Evolutionary conservation across 2,113 vertebrate species (phyloP).

Genomic region (Apeltes quadracus): DNA sequence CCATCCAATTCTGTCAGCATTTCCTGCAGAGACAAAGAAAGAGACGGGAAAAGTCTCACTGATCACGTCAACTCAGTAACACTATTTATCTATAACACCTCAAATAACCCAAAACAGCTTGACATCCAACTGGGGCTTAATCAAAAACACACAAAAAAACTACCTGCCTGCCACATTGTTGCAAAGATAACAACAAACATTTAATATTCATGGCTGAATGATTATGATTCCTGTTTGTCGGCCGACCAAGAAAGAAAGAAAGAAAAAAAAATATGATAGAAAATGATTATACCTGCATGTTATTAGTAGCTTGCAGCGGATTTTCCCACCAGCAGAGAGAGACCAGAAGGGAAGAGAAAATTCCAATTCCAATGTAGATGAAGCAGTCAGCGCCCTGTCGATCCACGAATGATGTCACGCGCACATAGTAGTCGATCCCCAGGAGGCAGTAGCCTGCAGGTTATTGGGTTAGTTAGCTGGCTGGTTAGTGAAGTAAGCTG

Average conservation of each 20-base stretch:
- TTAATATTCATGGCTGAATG: neutral
- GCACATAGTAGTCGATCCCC: constrained; percentile 74
- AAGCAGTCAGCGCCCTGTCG: constrained; percentile 15
- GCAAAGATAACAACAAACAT: neutral
- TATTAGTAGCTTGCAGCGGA: constrained; percentile 75
- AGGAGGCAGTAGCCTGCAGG: constrained; percentile 76
- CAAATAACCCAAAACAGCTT: neutral
- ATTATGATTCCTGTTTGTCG: neutral
- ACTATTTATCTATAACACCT: neutral
- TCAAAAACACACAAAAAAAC: neutral
- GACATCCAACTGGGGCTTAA: neutral
- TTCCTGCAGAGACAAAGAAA: constrained; percentile 40
- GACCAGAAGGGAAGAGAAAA: constrained; percentile 73
- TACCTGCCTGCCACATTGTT: neutral
- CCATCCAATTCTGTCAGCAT: constrained; percentile 69
- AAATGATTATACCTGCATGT: constrained; percentile 55
- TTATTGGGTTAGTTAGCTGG: constrained; percentile 8
- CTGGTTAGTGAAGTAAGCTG: neutral
- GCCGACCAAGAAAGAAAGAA: neutral
- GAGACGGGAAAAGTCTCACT: neutral
- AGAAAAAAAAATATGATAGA: neutral
- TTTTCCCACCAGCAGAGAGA: constrained; percentile 86
- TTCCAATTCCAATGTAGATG: constrained; percentile 72
- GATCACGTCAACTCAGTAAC: neutral
- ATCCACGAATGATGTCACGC: constrained; percentile 57